Evolutionary conservation across 2,797 vertebrate genomes (phyloP).

Genomic region (Arnoldichthys spilopterus): DNA sequence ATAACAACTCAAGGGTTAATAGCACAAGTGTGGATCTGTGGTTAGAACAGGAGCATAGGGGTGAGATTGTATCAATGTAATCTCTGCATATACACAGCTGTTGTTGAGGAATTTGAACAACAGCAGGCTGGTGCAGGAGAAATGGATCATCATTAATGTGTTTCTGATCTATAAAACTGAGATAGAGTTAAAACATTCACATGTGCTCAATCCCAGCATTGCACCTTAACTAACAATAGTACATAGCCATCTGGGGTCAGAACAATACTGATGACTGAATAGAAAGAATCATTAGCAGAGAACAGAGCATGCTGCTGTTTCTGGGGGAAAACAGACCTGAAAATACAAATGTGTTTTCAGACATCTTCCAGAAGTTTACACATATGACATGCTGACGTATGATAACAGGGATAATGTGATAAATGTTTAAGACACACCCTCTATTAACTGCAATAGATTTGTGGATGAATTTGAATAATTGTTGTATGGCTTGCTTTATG

Average conservation of each 20-base stretch:
- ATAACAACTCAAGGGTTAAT: constrained; percentile 56
- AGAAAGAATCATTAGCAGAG: constrained; percentile 62
- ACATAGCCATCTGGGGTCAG: constrained; percentile 65
- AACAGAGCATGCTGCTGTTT: constrained; percentile 29
- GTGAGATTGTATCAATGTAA: constrained; percentile 73
- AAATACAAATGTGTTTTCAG: not conserved
- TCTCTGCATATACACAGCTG: constrained; percentile 89
- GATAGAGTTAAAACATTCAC: constrained; percentile 68
- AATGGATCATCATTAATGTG: constrained; percentile 57
- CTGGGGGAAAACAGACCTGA: constrained; percentile 1
- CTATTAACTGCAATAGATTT: constrained; percentile 24
- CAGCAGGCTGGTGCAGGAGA: constrained; percentile 52
- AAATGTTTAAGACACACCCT: constrained; percentile 21
- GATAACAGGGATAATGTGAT: constrained; percentile 2
- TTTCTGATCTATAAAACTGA: constrained; percentile 53
- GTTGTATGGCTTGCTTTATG: not conserved
- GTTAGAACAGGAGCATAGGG: constrained; percentile 68
- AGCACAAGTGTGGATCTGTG: constrained; percentile 56
- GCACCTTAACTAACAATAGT: constrained; percentile 67
- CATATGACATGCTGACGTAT: constrained; percentile 29
- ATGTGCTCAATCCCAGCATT: constrained; percentile 64
- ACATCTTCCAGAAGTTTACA: not conserved
- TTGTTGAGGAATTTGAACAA: constrained; percentile 79
- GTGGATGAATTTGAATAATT: constrained; percentile 4
- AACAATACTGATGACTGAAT: constrained; percentile 61